Conservation (phyloP, 2,113 vertebrate genomes). For the Tor tambroides region DNA sequence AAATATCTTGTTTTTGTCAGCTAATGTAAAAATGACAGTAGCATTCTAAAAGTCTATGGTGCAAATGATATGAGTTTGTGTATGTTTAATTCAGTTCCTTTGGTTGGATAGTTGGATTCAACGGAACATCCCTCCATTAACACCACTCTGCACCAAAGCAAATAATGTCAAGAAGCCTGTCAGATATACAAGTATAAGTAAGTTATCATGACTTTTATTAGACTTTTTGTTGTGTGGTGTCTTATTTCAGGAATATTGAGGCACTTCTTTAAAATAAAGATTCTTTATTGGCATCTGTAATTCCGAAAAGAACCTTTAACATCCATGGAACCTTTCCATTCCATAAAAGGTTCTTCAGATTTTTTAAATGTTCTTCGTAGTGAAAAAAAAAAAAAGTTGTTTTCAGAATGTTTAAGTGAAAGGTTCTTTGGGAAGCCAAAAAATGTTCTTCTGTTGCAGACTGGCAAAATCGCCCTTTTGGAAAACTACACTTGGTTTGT, state of each 20-base stretch:
- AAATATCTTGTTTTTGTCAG: not conserved
- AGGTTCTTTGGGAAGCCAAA: not conserved
- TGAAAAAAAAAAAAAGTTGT: too few relatives aligned
- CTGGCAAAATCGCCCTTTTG: too few relatives aligned
- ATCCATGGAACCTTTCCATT: not conserved
- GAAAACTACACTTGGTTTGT: not conserved
- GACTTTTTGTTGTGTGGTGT: not conserved
- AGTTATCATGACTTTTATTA: not conserved
- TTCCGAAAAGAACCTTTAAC: not conserved
- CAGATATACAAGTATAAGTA: constrained; percentile 52
- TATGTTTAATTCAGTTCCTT: constrained; percentile 11
- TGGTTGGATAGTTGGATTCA: not conserved
- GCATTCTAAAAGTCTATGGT: not conserved
- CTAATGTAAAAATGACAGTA: not conserved
- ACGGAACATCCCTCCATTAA: not conserved
- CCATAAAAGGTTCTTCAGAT: not conserved
- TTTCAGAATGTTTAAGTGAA: not conserved
- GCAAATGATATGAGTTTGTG: constrained; percentile 5
- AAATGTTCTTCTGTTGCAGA: too few relatives aligned
- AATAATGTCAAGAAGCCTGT: constrained; percentile 18
- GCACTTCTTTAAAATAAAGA: not conserved
- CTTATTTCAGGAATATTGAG: not conserved
- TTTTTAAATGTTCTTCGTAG: not conserved
- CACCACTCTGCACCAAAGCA: not conserved
- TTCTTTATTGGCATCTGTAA: not conserved